phyloP scores from a whole-genome alignment of 2,888 invertebrate species.

The Microchrysa polita region DNA sequence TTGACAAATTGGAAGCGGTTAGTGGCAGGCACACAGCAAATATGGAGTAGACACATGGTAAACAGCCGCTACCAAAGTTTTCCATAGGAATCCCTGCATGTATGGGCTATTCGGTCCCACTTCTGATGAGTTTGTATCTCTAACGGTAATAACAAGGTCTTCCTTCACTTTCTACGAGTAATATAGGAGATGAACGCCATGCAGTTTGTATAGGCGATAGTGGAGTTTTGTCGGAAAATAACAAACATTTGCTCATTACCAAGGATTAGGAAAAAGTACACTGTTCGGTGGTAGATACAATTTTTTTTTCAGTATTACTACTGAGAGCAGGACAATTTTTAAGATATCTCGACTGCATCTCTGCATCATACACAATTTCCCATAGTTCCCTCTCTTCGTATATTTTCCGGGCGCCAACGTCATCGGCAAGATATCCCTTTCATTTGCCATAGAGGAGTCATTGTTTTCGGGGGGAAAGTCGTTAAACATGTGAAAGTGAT shows the following conservation, averaged over 20 bases:
- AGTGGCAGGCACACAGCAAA: slow-evolving; percentile 22
- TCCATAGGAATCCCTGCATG: background rate
- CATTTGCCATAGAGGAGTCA: slow-evolving; percentile 32
- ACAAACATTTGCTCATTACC: too few species aligned
- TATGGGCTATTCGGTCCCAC: background rate
- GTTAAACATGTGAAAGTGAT: slow-evolving; percentile 47
- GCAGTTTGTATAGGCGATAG: background rate
- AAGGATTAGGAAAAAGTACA: too few species aligned
- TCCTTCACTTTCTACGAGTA: slow-evolving; percentile 8
- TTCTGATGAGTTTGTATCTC: slow-evolving; percentile 19
- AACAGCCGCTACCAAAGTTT: slow-evolving; percentile 31
- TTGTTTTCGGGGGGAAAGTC: slow-evolving; percentile 46
- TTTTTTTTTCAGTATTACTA: too few species aligned
- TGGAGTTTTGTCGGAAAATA: too few species aligned
- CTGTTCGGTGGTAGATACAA: too few species aligned
- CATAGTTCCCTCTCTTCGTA: background rate
- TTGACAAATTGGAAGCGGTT: slow-evolving; percentile 40
- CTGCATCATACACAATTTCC: background rate
- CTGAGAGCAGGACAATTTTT: too few species aligned
- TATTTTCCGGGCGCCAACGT: slow-evolving; percentile 2
- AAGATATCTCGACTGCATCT: too few species aligned
- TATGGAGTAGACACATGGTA: slow-evolving; percentile 41
- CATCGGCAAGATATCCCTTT: background rate
- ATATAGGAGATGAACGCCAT: background rate
- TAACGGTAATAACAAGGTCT: slow-evolving; percentile 26